A percentile compares a stretch with the other conserved stretches of the same genome.
Conservation (phyloP, 1,140 invertebrate species). For the Pachypeltis micranthus region DNA sequence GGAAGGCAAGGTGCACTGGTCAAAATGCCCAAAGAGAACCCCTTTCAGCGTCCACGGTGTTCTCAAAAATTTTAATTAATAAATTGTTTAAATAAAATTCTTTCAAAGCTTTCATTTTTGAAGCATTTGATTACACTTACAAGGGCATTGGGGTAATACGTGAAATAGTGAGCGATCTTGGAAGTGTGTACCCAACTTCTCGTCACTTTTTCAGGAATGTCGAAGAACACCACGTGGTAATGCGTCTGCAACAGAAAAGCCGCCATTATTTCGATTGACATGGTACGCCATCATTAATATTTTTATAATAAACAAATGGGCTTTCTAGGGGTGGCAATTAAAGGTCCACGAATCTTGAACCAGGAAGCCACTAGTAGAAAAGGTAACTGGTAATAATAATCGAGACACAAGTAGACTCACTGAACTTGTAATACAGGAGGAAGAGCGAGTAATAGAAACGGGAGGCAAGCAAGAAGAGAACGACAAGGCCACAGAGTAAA, state of each 20-base stretch:
- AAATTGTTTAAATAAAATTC: background rate
- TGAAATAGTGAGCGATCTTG: background rate
- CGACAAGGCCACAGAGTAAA: too few relatives aligned
- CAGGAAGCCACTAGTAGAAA: background rate
- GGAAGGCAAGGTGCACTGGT: background rate
- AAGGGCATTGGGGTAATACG: background rate
- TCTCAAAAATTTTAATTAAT: background rate
- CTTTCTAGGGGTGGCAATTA: background rate
- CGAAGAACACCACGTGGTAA: slow-evolving; percentile 3
- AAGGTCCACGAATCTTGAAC: background rate
- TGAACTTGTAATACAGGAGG: background rate
- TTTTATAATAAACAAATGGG: background rate
- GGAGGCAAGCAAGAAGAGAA: too few relatives aligned
- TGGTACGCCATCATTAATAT: background rate
- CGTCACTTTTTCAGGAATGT: background rate
- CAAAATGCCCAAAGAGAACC: background rate
- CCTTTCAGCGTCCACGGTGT: background rate
- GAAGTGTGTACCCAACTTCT: background rate
- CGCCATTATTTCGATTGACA: background rate
- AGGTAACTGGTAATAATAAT: background rate
- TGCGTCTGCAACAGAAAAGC: background rate
- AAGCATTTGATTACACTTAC: too few relatives aligned
- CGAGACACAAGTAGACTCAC: background rate
- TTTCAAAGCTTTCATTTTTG: too few relatives aligned
- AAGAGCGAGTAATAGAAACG: too few relatives aligned